Evolutionary conservation across 1,140 invertebrate species (phyloP).

Genomic region (Octopus bimaculoides): DNA sequence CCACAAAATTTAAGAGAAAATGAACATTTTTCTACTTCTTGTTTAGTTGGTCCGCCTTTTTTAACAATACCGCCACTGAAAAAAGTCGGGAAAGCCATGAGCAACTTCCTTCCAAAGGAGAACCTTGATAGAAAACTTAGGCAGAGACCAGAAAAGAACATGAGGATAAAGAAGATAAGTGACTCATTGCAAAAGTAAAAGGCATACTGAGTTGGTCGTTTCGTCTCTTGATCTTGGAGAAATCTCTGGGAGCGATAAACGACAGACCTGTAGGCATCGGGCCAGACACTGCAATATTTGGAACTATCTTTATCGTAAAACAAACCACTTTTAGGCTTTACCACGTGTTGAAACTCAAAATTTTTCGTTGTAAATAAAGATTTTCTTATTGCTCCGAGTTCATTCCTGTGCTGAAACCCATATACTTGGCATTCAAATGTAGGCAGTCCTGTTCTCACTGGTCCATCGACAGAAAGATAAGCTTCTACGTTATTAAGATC

Average conservation of each 20-base stretch:
- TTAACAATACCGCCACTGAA: constrained; percentile 72
- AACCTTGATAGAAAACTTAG: constrained; percentile 70
- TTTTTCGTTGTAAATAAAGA: not conserved
- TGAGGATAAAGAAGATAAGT: constrained; percentile 53
- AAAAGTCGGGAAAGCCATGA: constrained; percentile 72
- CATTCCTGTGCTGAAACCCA: not conserved
- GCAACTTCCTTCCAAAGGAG: constrained; percentile 64
- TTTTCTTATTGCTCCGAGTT: not conserved
- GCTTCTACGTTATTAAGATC: constrained; percentile 28
- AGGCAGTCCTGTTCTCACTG: not conserved
- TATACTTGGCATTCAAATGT: constrained; percentile 3
- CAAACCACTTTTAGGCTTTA: not conserved
- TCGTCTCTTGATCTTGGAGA: constrained; percentile 68
- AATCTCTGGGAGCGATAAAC: constrained; percentile 73
- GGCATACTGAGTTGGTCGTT: constrained; percentile 64
- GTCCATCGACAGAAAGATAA: not conserved
- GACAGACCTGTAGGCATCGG: constrained; percentile 77
- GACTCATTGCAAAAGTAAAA: constrained; percentile 53
- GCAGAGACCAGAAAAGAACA: constrained; percentile 63
- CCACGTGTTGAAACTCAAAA: not conserved
- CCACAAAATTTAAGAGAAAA: constrained; percentile 73
- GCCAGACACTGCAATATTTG: constrained; percentile 76
- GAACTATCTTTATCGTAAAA: constrained; percentile 53
- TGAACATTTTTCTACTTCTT: constrained; percentile 62
- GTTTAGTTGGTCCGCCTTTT: constrained; percentile 67